phyloP scores from a whole-genome alignment of 2,797 vertebrate species.

The Avahi laniger region DNA sequence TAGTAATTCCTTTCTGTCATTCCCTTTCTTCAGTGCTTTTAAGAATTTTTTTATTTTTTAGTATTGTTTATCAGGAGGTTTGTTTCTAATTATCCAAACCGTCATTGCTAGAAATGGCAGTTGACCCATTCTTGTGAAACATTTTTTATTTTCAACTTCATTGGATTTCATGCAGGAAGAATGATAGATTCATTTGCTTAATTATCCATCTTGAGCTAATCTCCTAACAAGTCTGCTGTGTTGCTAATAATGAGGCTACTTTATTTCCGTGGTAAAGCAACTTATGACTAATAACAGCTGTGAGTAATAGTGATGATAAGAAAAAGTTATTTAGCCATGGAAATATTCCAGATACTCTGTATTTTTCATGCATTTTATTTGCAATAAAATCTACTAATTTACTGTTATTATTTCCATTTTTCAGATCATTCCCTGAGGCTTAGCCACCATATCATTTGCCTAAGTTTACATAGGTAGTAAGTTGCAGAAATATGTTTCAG shows the following conservation, averaged over 20 bases:
- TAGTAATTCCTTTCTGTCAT: not conserved
- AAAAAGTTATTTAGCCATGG: not conserved
- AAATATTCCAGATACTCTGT: not conserved
- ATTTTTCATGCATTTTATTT: not conserved
- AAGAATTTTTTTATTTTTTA: not conserved
- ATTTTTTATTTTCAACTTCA: not conserved
- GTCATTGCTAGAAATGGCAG: not conserved
- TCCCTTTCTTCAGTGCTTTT: not conserved
- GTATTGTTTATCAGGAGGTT: not conserved
- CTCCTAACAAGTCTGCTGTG: not conserved
- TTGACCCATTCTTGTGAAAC: not conserved
- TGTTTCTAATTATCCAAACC: constrained; percentile 1
- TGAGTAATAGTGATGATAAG: not conserved
- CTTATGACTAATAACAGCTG: not conserved
- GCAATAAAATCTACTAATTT: not conserved
- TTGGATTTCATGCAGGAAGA: not conserved
- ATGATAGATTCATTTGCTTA: not conserved
- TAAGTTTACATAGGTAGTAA: not conserved
- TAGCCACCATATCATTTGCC: not conserved
- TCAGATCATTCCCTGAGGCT: not conserved
- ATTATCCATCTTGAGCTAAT: not conserved
- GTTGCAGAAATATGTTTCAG: not conserved
- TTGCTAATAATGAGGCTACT: not conserved
- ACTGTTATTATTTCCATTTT: not conserved
- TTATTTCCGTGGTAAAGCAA: not conserved